These are phyloP conservation scores for Oreochromis grahami DNA, from an alignment of 2,797 vertebrate genomes.

Conservation along the genomic window DNA sequence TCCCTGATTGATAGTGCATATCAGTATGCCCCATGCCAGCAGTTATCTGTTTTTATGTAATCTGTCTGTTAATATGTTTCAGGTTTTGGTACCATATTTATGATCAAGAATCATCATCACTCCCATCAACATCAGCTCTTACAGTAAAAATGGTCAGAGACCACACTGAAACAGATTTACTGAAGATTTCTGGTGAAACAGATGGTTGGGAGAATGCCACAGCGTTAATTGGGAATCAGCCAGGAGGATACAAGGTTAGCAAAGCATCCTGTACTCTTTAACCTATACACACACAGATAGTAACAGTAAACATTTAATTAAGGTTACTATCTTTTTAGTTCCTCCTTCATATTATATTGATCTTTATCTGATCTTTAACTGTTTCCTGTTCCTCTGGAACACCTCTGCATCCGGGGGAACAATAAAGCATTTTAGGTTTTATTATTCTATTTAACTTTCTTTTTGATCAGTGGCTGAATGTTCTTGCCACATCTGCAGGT, in stretches of 20 bases:
- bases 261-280: not conserved
- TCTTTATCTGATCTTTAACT: not conserved
- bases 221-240: constrained; percentile 68
- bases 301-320: not conserved
- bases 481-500: not conserved
- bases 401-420: not conserved
- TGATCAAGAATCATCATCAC: rapidly evolving
- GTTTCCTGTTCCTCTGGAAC: not conserved
- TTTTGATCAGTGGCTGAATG: not conserved
- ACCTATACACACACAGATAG: not conserved
- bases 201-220: constrained; percentile 63
- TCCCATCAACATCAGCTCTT: not conserved
- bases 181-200: constrained; percentile 26
- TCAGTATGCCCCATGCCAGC: not conserved
- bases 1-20: not conserved
- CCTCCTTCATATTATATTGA: not conserved
- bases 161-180: not conserved
- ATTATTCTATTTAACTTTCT: not conserved
- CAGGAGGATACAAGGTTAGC: constrained; percentile 70
- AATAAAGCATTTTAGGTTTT: not conserved
- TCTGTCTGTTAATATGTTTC: constrained; percentile 24
- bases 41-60: not conserved
- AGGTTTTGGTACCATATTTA: constrained; percentile 78
- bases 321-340: not conserved
- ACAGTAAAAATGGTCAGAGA: constrained; percentile 39